Evolutionary conservation across 2,797 vertebrate species (phyloP).

Genomic region (Bothrops alternatus): DNA sequence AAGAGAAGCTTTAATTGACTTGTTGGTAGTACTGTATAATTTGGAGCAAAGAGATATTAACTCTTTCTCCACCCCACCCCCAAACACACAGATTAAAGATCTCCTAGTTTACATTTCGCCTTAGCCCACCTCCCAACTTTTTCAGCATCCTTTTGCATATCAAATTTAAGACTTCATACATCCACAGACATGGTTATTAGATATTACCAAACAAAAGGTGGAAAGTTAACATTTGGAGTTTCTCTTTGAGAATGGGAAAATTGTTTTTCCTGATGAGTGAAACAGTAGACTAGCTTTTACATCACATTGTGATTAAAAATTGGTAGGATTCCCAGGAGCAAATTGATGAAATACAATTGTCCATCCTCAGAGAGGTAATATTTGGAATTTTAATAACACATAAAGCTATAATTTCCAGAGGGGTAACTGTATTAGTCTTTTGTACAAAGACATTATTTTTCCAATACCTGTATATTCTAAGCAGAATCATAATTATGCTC

Average conservation of each 20-base stretch:
- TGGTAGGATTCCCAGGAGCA: neutral
- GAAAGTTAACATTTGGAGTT: neutral
- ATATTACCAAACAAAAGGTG: neutral
- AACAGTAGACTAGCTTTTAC: neutral
- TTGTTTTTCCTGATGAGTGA: neutral
- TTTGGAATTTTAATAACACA: neutral
- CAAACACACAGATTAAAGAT: neutral
- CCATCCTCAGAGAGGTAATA: neutral
- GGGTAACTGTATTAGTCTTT: neutral
- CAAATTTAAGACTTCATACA: neutral
- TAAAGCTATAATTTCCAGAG: neutral
- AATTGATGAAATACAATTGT: neutral
- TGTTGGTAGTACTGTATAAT: accelerated
- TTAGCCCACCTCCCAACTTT: neutral
- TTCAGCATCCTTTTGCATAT: neutral
- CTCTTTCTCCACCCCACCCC: too few species aligned
- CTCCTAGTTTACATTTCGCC: neutral
- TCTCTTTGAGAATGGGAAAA: neutral
- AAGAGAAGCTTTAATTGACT: conserved; percentile 65
- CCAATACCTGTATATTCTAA: neutral
- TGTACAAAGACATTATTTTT: neutral
- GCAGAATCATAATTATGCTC: neutral
- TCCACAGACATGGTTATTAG: neutral
- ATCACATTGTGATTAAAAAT: neutral
- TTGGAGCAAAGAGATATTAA: neutral